These are phyloP conservation scores for Eurytoma californica DNA, from an alignment of 2,888 invertebrate species.

Conservation along the genomic window DNA sequence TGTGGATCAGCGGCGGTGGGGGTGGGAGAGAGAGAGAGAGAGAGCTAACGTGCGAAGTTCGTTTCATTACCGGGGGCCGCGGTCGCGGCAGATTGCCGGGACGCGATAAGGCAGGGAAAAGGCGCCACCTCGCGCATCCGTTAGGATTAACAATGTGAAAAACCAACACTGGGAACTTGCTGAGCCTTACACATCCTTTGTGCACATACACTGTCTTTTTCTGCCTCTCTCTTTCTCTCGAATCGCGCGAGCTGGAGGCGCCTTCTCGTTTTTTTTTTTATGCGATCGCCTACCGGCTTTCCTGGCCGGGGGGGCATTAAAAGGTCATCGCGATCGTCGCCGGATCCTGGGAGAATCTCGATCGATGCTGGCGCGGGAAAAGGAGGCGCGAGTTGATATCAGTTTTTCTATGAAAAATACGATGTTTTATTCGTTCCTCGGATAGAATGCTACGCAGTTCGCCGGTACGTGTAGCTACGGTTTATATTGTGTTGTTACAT, in stretches of 20 bases:
- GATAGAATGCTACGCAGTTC: no score
- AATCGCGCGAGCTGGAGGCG: background rate
- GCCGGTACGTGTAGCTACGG: no score
- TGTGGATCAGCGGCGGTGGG: conserved; percentile 7
- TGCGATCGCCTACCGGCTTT: conserved; percentile 1
- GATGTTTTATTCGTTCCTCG: no score
- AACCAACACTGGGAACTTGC: conserved; percentile 41
- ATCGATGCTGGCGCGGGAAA: no score
- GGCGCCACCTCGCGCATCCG: conserved; percentile 24
- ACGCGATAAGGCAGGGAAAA: background rate
- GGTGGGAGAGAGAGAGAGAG: background rate
- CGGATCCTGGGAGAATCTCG: no score
- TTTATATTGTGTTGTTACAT: no score
- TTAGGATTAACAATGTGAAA: conserved; percentile 52
- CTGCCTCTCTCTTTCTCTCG: background rate
- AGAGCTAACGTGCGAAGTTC: conserved; percentile 37
- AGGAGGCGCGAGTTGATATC: no score
- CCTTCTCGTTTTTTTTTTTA: background rate
- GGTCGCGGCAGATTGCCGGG: background rate
- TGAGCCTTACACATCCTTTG: conserved; percentile 1
- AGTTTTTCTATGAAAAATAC: no score
- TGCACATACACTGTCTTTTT: background rate
- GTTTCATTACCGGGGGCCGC: conserved; percentile 30
- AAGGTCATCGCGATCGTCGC: conserved; percentile 20
- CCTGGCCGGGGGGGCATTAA: conserved; percentile 15